Evolutionary conservation across 2,888 invertebrate genomes (phyloP).

Genomic region (Eurytoma adleriae): DNA sequence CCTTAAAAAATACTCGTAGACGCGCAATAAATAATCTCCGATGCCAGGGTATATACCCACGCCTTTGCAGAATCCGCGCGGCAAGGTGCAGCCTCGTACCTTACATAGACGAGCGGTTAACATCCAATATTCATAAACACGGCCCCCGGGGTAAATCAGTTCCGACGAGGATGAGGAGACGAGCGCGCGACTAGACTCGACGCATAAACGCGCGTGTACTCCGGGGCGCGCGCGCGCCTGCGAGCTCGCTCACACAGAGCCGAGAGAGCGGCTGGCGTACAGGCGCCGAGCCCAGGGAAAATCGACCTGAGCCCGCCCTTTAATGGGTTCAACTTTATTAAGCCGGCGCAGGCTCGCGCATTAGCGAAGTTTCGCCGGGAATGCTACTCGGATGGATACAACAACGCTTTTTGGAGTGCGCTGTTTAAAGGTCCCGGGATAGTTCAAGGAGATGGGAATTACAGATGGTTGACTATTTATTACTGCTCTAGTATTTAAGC

Average conservation of each 20-base stretch:
- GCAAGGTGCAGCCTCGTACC: background rate
- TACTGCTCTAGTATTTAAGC: too few relatives aligned
- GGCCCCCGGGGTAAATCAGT: conserved; percentile 45
- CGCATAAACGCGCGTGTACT: background rate
- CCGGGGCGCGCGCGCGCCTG: background rate
- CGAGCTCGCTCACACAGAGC: background rate
- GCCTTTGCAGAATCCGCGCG: too few relatives aligned
- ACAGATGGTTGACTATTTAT: too few relatives aligned
- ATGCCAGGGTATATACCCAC: too few relatives aligned
- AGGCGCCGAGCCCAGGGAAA: background rate
- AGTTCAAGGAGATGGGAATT: too few relatives aligned
- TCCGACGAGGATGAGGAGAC: conserved; percentile 22
- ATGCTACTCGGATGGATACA: background rate
- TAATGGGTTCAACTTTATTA: conserved; percentile 14
- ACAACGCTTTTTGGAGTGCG: background rate
- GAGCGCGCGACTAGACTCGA: background rate
- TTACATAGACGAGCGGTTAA: conserved; percentile 23
- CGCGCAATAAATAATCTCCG: too few relatives aligned
- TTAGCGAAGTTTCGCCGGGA: conserved; percentile 12
- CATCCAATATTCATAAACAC: conserved; percentile 55
- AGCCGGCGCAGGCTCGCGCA: background rate
- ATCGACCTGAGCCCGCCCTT: background rate
- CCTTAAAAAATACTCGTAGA: too few relatives aligned
- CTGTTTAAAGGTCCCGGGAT: too few relatives aligned
- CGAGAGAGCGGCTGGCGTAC: background rate